These are phyloP conservation scores for Ophion ellenae DNA, from an alignment of 2,888 invertebrate species.

Conservation along the genomic window DNA sequence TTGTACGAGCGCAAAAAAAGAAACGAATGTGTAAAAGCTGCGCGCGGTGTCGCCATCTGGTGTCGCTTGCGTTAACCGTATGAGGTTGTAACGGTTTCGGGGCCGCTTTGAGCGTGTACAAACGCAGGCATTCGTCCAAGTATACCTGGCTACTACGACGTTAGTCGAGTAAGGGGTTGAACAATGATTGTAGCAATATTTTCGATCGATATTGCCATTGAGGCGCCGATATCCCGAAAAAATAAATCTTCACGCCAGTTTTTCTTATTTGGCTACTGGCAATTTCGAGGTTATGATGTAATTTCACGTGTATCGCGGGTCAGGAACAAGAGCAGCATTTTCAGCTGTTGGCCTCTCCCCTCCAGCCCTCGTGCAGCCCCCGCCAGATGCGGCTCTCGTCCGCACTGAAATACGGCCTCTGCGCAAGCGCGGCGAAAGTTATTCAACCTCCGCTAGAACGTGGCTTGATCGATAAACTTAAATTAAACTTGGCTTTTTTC, in stretches of 20 bases:
- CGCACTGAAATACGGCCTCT: slow-evolving; percentile 11
- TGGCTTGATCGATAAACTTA: slow-evolving; percentile 55
- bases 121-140: neutral
- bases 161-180: neutral
- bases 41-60: slow-evolving; percentile 35
- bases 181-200: slow-evolving; percentile 1
- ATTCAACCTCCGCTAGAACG: slow-evolving; percentile 17
- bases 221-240: neutral
- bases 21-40: slow-evolving; percentile 8
- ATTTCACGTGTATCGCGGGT: neutral
- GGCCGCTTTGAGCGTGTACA: slow-evolving; percentile 17
- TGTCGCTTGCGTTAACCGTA: slow-evolving; percentile 13
- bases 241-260: neutral
- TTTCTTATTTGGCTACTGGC: neutral
- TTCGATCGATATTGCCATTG: slow-evolving; percentile 27
- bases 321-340: neutral
- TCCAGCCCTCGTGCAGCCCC: neutral
- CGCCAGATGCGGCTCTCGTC: slow-evolving; percentile 18
- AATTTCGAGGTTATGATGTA: slow-evolving; percentile 26
- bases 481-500: neutral
- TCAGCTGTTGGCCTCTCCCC: neutral
- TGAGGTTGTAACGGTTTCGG: slow-evolving; percentile 23
- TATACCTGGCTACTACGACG: neutral
- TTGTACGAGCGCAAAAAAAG: slow-evolving; percentile 13
- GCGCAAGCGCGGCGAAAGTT: slow-evolving; percentile 44